Base-by-base conservation (phyloP, 1,140 invertebrate species). In the Nylanderia fulva region DNA sequence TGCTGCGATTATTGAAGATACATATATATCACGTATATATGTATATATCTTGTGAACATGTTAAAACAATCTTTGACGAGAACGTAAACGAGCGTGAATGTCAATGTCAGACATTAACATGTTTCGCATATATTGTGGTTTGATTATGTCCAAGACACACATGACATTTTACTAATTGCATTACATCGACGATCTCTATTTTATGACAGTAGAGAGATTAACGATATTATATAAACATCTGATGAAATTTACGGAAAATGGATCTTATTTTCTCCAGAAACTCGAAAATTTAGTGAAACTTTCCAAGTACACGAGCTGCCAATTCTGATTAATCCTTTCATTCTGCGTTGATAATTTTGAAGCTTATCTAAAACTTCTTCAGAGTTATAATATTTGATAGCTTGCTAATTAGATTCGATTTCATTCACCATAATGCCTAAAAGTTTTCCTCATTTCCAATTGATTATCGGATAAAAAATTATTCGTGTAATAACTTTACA, bases 201-300 rank as follows among this genome's bases (percentile, higher is more conserved):
- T 8, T 24, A 24, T 45, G 9, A 56, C 24, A 71, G 33, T 24
- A 18, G 15, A 48, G 64, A 71, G 36, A 71, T 80, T 56, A 80
- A 58, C 36, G 39, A 80, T 58, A 80, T 29, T 7, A 71, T 42
- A 42, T n/a, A n/a, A n/a, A n/a, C n/a, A n/a, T 80, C 64, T 71
- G 64, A 80, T 80, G 56, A 71, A 80, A 58, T 80, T 18, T 54
- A 68, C 45, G 58, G 18, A 7, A 21, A 13, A 36, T 48, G 15
- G 9, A 54, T 39, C n/a, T 33, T 68, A 45, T 69, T 80, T 71
- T 69, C 66, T 71, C 8, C 29, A 68, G 54, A 29, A 82, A 72
- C 66, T 71, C 52, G 66, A 13, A 72, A 82, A 82, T 82, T 82
- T 58, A 80, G 77, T 52, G 36, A 58, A 71, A 82, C 77, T 72